Evolutionary conservation across 1,140 invertebrate genomes (phyloP).

Genomic region (Diachasmimorpha longicaudata): DNA sequence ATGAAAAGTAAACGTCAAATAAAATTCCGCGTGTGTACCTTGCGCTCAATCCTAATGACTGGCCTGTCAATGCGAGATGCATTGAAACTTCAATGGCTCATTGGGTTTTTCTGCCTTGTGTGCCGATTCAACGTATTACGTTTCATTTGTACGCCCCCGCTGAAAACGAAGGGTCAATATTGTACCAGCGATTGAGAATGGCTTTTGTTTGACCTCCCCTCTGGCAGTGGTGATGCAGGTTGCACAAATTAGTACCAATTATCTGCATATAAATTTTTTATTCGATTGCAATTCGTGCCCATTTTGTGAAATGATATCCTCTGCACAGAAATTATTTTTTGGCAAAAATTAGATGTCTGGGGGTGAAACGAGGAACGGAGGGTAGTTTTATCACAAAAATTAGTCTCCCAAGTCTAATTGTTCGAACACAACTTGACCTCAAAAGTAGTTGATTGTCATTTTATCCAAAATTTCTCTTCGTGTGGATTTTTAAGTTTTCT

Average conservation of each 20-base stretch:
- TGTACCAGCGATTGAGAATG: neutral
- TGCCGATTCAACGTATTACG: neutral
- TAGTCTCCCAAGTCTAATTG: too few relatives aligned
- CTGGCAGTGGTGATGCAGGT: neutral
- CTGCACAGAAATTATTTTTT: too few relatives aligned
- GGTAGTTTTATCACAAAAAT: too few relatives aligned
- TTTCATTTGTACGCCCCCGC: conserved; percentile 6
- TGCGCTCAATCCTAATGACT: conserved; percentile 8
- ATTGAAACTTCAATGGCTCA: conserved; percentile 7
- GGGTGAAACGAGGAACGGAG: too few relatives aligned
- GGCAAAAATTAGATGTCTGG: too few relatives aligned
- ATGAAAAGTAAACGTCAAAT: conserved; percentile 1
- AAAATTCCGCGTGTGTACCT: conserved; percentile 2
- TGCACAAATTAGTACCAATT: neutral
- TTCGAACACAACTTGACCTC: too few relatives aligned
- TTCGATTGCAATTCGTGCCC: neutral
- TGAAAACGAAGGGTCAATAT: neutral
- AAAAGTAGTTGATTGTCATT: too few relatives aligned
- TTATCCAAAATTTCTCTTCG: too few relatives aligned
- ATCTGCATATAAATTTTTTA: neutral
- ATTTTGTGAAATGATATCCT: too few relatives aligned
- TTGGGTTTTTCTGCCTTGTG: neutral
- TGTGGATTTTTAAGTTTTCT: too few relatives aligned
- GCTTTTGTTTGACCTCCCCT: neutral
- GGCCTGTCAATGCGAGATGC: conserved; percentile 2